phyloP scores from a whole-genome alignment of 2,888 invertebrate genomes.

The Aplocera efformata region DNA sequence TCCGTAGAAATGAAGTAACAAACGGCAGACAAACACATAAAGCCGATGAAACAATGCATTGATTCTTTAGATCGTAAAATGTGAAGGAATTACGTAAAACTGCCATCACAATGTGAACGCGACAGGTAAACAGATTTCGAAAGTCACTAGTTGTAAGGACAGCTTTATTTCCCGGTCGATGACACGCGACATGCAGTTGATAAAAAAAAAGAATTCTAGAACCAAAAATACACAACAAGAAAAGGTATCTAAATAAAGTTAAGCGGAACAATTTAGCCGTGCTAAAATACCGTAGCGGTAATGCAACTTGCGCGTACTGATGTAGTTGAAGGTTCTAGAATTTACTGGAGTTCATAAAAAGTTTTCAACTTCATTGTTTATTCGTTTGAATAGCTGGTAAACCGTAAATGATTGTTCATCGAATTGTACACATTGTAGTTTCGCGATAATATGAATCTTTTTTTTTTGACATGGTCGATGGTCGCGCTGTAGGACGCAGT shows the following conservation, averaged over 20 bases:
- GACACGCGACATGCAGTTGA: conserved; percentile 49
- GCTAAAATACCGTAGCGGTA: conserved; percentile 27
- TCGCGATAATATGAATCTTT: too few species aligned
- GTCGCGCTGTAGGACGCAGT: too few species aligned
- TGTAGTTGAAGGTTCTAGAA: conserved; percentile 40
- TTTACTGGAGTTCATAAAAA: conserved; percentile 20
- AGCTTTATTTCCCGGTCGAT: conserved; percentile 40
- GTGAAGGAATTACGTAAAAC: conserved; percentile 36
- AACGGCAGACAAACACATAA: conserved; percentile 52
- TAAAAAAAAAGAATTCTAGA: conserved; percentile 42
- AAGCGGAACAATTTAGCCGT: conserved; percentile 18
- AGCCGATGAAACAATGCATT: conserved; percentile 47
- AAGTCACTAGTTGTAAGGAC: conserved; percentile 42
- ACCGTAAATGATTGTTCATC: too few species aligned
- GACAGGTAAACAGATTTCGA: conserved; percentile 21
- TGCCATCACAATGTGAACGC: conserved; percentile 40
- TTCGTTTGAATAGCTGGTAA: too few species aligned
- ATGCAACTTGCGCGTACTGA: conserved; percentile 25
- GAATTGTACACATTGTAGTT: too few species aligned
- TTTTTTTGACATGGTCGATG: too few species aligned
- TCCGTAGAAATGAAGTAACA: conserved; percentile 35
- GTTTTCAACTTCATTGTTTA: conserved; percentile 5
- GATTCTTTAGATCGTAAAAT: conserved; percentile 30
- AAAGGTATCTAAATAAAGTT: conserved; percentile 17
- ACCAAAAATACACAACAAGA: conserved; percentile 37